Conservation (phyloP, 2,113 vertebrate species). For the Piprites chloris region DNA sequence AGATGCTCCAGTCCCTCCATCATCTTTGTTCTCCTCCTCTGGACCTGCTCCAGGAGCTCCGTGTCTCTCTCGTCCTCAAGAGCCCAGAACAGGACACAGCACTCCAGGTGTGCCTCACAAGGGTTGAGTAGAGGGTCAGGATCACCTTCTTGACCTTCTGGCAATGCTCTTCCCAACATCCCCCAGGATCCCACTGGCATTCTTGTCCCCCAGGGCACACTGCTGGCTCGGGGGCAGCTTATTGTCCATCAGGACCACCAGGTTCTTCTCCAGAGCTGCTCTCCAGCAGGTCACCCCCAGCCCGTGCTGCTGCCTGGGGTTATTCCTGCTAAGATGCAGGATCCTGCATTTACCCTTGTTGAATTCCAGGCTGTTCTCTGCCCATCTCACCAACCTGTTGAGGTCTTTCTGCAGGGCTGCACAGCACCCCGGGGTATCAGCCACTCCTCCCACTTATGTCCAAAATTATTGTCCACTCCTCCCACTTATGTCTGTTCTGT, state of each 20-base stretch:
- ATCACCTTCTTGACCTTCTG: background rate
- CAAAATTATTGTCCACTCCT: background rate
- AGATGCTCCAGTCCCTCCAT: background rate
- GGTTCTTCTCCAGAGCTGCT: background rate
- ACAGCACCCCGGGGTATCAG: rapidly evolving
- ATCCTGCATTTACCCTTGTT: background rate
- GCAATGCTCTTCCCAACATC: background rate
- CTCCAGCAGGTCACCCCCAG: background rate
- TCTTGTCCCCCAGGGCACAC: background rate
- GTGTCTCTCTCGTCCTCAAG: background rate
- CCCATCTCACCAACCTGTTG: background rate
- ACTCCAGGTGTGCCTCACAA: background rate
- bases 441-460: background rate
- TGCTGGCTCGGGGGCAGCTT: background rate
- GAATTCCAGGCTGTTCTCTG: background rate
- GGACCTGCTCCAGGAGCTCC: background rate
- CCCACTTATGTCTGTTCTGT: background rate
- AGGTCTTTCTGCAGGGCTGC: background rate
- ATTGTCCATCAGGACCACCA: background rate
- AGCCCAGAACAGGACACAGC: background rate
- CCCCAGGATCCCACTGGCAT: background rate
- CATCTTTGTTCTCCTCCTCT: background rate
- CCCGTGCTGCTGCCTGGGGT: background rate
- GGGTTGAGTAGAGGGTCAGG: background rate
- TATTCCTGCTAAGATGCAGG: background rate